Percentiles rank a stretch among this genome's conserved stretches.
These are phyloP conservation scores for Nemotelus pantherinus DNA, from an alignment of 2,888 invertebrate genomes.

Conservation along the genomic window DNA sequence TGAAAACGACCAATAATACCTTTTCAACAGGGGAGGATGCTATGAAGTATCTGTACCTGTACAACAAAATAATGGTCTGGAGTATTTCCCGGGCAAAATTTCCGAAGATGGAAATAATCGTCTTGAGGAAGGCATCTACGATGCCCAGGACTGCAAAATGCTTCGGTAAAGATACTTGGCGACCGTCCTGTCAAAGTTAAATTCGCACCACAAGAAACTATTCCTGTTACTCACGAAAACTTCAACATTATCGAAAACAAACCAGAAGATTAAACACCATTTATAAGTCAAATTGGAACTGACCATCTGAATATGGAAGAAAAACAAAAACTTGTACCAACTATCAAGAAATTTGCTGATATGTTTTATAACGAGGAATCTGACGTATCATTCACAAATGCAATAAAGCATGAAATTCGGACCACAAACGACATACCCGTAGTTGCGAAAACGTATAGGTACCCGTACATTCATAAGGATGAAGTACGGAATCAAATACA, in stretches of 20 bases:
- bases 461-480: conserved; percentile 18
- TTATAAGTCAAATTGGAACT: background rate
- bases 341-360: background rate
- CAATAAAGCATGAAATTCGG: conserved; percentile 21
- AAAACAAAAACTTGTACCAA: background rate
- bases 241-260: conserved; percentile 13
- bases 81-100: background rate
- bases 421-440: conserved; percentile 22
- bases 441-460: conserved; percentile 11
- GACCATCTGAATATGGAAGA: conserved; percentile 17
- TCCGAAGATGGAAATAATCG: conserved; percentile 11
- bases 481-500: conserved; percentile 9
- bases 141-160: conserved; percentile 20
- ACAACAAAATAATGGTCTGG: conserved; percentile 14
- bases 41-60: conserved; percentile 11
- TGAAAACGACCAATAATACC: background rate
- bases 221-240: conserved; percentile 18
- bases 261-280: background rate
- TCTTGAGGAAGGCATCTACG: conserved; percentile 37
- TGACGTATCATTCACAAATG: conserved; percentile 7
- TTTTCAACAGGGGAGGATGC: background rate
- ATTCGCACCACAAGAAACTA: background rate
- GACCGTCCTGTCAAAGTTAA: conserved; percentile 2
- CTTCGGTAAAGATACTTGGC: background rate
- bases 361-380: conserved; percentile 12